Conservation (phyloP, 2,797 vertebrate species). For the Heliangelus exortis region DNA sequence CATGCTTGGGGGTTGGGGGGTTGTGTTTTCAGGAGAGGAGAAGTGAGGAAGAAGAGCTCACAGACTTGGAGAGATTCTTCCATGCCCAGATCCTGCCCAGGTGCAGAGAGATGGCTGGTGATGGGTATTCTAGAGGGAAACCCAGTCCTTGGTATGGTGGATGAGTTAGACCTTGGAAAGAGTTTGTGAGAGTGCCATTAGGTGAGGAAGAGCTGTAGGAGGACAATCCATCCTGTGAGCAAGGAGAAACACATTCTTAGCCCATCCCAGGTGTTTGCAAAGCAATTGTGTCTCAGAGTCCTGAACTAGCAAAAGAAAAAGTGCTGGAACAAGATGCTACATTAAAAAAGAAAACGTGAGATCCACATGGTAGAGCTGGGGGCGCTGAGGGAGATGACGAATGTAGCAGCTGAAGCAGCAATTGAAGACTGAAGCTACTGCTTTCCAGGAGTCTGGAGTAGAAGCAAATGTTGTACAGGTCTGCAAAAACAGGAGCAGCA, state of each 20-base stretch:
- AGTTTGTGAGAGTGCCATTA: neutral
- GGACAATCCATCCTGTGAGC: neutral
- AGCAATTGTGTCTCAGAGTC: neutral
- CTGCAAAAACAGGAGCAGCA: conserved; percentile 14
- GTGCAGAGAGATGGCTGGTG: neutral
- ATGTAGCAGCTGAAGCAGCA: conserved; percentile 55
- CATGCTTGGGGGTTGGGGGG: accelerated
- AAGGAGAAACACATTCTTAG: neutral
- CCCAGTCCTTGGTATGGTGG: neutral
- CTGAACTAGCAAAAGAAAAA: conserved; percentile 22
- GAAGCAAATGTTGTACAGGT: neutral
- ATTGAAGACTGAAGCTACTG: conserved; percentile 49
- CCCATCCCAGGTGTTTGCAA: conserved; percentile 43
- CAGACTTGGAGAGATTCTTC: neutral
- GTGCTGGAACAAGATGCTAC: neutral
- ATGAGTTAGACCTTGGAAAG: neutral
- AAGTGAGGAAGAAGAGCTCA: neutral
- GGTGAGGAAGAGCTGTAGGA: neutral
- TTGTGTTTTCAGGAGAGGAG: neutral
- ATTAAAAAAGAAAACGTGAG: neutral
- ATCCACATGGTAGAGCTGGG: conserved; percentile 38
- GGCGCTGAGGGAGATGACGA: conserved; percentile 39
- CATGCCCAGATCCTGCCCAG: neutral
- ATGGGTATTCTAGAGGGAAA: neutral
- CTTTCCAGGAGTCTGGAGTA: conserved; percentile 49